These are phyloP conservation scores for Taxidea taxus DNA, from an alignment of 2,113 vertebrate genomes.

Conservation along the genomic window DNA sequence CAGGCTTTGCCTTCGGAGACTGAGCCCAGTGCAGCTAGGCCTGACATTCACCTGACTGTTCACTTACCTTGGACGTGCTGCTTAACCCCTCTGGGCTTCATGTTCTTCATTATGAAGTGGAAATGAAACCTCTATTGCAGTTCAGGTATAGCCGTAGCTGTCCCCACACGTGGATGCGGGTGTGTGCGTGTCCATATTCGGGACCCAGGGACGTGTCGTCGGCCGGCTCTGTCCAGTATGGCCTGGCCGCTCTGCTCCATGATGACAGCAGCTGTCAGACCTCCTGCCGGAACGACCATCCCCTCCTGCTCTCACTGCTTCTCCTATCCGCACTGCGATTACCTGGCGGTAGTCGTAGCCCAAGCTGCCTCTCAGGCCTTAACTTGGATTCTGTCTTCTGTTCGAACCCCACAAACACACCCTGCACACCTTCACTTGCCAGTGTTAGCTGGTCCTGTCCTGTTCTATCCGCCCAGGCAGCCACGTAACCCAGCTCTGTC, in stretches of 20 bases:
- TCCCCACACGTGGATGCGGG: not conserved
- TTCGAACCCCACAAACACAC: not conserved
- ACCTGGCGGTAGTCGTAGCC: not conserved
- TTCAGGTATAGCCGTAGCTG: not conserved
- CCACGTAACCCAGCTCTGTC: not conserved
- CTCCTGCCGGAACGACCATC: not conserved
- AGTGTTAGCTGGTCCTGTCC: not conserved
- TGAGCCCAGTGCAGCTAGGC: not conserved
- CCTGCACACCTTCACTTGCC: not conserved
- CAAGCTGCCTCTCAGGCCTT: not conserved
- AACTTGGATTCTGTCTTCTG: not conserved
- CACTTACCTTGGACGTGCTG: not conserved
- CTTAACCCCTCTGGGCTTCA: not conserved
- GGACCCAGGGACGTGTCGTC: not conserved
- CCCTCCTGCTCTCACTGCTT: rapidly evolving
- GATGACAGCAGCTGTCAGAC: not conserved
- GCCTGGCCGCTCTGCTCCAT: too few species aligned
- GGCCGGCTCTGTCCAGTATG: too few species aligned
- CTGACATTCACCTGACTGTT: not conserved
- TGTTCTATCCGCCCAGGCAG: not conserved
- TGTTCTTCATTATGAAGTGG: not conserved
- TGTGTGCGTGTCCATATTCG: not conserved
- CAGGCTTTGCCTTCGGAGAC: not conserved
- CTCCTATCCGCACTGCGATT: rapidly evolving
- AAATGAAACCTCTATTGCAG: not conserved